Conservation (phyloP, 2,113 vertebrate species). For the Myotis davidii region DNA sequence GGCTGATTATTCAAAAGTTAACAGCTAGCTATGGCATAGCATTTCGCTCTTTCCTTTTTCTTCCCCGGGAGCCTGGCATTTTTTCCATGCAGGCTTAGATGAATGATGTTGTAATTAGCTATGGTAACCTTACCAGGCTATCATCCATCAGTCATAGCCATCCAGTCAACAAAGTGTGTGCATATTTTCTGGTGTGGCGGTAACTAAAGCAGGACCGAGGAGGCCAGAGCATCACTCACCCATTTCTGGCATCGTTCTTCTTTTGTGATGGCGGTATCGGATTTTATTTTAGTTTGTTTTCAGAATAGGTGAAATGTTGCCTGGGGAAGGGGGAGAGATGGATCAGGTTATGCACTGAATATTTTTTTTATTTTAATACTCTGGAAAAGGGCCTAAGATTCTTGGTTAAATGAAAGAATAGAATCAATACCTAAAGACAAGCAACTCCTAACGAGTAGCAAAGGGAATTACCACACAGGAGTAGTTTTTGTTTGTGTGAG, state of each 20-base stretch:
- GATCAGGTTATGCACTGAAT: background rate
- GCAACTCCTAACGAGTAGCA: background rate
- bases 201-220: constrained; percentile 24
- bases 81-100: constrained; percentile 40
- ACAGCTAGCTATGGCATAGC: constrained; percentile 36
- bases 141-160: constrained; percentile 66
- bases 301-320: constrained; percentile 26
- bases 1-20: constrained; percentile 57
- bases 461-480: background rate
- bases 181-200: background rate
- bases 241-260: constrained; percentile 6
- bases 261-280: background rate
- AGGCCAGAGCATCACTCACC: background rate
- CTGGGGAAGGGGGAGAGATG: background rate
- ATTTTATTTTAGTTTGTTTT: constrained; percentile 50
- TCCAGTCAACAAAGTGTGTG: constrained; percentile 23
- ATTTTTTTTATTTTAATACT: background rate
- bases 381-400: background rate
- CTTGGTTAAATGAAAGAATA: constrained; percentile 42
- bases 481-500: constrained; percentile 6
- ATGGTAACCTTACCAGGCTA: constrained; percentile 72
- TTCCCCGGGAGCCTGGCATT: constrained; percentile 7
- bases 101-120: constrained; percentile 75
- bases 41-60: constrained; percentile 50
- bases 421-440: background rate